Evolutionary conservation across 2,113 vertebrate genomes (phyloP).

Genomic region (Helogale parvula): DNA sequence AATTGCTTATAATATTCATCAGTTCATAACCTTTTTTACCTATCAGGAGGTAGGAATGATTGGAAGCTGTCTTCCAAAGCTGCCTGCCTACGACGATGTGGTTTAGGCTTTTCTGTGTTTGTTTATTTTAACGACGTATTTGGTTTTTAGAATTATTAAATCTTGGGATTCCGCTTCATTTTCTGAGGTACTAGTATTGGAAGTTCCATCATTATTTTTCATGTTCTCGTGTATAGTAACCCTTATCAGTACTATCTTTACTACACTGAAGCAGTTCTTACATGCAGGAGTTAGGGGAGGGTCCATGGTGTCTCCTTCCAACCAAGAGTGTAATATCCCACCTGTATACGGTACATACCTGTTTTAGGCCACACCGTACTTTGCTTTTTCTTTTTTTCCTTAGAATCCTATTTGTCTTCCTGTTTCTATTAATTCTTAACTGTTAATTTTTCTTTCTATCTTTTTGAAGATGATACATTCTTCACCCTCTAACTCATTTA

Average conservation of each 20-base stretch:
- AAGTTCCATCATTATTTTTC: conserved; percentile 24
- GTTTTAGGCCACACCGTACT: background rate
- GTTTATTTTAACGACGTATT: conserved; percentile 16
- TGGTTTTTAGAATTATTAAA: conserved; percentile 25
- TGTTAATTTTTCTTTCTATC: background rate
- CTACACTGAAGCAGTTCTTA: background rate
- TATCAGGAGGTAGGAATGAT: background rate
- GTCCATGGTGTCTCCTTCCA: background rate
- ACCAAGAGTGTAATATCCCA: background rate
- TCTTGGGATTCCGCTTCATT: conserved; percentile 12
- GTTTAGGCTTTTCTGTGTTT: conserved; percentile 17
- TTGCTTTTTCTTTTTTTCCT: background rate
- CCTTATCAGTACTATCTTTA: background rate
- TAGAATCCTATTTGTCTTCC: background rate
- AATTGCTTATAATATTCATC: conserved; percentile 36
- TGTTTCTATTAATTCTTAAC: background rate
- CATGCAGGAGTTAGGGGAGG: background rate
- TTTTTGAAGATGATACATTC: background rate
- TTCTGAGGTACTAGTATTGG: background rate
- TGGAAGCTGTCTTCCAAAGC: background rate
- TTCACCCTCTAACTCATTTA: background rate
- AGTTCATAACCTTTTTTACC: background rate
- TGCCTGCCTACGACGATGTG: background rate
- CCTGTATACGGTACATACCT: background rate
- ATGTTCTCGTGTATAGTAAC: background rate